These are phyloP conservation scores for Mus spretus DNA, from an alignment of 2,797 vertebrate genomes.

Conservation along the genomic window DNA sequence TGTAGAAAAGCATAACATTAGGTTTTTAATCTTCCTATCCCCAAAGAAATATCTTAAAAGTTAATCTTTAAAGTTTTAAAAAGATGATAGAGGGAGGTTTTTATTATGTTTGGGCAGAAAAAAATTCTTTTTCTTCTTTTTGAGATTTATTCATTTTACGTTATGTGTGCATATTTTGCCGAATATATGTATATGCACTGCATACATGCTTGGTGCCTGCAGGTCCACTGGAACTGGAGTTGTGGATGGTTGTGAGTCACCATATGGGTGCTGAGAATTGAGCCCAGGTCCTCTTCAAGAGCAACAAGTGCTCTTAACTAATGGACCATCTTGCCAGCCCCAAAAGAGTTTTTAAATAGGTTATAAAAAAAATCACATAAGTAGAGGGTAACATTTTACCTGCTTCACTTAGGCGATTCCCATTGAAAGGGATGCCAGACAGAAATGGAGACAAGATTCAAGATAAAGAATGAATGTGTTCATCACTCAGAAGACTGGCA, in stretches of 20 bases:
- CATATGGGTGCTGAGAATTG: neutral
- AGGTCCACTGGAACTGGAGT: neutral
- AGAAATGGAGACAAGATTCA: conserved; percentile 12
- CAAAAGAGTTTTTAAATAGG: conserved; percentile 58
- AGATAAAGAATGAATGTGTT: neutral
- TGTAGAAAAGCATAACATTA: conserved; percentile 59
- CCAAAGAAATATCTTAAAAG: conserved; percentile 49
- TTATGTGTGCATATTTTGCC: neutral
- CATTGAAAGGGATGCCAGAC: neutral
- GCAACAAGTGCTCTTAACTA: neutral
- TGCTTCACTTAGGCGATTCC: conserved; percentile 18
- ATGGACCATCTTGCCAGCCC: neutral
- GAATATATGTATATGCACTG: neutral
- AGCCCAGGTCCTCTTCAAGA: neutral
- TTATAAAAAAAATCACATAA: conserved; percentile 37
- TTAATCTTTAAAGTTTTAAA: conserved; percentile 39
- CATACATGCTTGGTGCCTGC: too few species aligned
- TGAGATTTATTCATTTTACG: neutral
- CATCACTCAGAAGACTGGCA: neutral
- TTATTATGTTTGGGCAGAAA: neutral
- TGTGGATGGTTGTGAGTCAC: neutral
- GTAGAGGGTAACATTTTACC: neutral
- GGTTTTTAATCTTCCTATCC: neutral
- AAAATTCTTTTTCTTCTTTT: conserved; percentile 12
- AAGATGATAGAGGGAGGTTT: neutral